Base-by-base conservation (phyloP, 2,113 vertebrate species). In the Sterna hirundo region DNA sequence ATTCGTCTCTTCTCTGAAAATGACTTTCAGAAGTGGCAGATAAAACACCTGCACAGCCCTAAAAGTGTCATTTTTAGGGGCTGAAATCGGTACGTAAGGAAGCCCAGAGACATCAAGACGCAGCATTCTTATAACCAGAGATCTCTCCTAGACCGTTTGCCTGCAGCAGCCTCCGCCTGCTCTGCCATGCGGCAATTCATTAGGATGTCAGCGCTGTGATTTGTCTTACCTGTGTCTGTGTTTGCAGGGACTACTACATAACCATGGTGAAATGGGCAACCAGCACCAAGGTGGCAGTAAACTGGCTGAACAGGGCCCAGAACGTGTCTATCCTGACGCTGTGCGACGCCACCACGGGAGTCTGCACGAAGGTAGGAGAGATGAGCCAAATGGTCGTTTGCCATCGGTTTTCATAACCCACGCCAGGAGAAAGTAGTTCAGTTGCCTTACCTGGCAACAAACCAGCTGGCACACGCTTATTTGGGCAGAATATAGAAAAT, bases 221-320 rank as follows among this genome's bases (percentile, higher is more conserved):
- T 30, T 42, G 32, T 2, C 40, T 8, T 60, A 8, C 46, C 21
- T 6, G 1, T 27, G 38, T 57, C 26, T 65, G 9, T 86, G 32
- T 71, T 96, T 95, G 19, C 97, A 99, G 99, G 66, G 99, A 99
- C 81, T 99, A 99, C 97, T 99, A 99, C 77, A 98, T 99, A 91
- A 99, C 99, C 86, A 99, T 99, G 99, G 99, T 99, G 94, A 99
- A 99, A 40, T 99, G 99, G 99, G 99, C 99, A 74, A 99, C 99
- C 71, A 99, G 98, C 96, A 99, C 99, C 86, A 99, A 99, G 94
- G 98, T 99, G 93, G 99, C 99, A 15, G 99, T 99, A 68, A 99
- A 99, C 98, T 99, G 99, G 99, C 97, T 99, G 94, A 99, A 99
- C 98, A 97, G 99, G 82, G 99, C 99, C 4, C 99, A 99, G 98